Evolutionary conservation across 2,113 vertebrate species (phyloP).

Genomic region (Neogobius melanostomus): DNA sequence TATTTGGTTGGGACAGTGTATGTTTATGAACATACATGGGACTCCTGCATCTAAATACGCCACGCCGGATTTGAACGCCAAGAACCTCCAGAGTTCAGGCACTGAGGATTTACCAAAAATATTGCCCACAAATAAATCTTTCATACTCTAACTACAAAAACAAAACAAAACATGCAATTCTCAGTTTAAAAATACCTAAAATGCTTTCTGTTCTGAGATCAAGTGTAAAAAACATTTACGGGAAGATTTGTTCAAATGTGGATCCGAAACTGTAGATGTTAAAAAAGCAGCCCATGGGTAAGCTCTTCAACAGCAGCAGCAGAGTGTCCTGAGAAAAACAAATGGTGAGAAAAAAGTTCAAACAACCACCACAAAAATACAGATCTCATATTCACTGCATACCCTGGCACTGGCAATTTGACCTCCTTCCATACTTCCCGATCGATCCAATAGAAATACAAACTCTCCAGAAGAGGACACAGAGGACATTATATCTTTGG

Average conservation of each 20-base stretch:
- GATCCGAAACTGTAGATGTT: conserved; percentile 85
- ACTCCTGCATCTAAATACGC: too few relatives aligned
- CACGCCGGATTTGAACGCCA: too few relatives aligned
- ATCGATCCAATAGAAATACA: conserved; percentile 83
- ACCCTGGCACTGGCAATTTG: conserved; percentile 82
- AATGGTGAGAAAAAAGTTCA: neutral
- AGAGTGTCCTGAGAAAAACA: conserved; percentile 75
- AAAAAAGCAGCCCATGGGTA: conserved; percentile 86
- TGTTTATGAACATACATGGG: too few relatives aligned
- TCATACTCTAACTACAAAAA: too few relatives aligned
- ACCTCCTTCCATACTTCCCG: conserved; percentile 75
- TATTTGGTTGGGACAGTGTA: too few relatives aligned
- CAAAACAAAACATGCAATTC: too few relatives aligned
- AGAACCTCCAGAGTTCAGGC: too few relatives aligned
- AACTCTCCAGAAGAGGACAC: conserved; percentile 75
- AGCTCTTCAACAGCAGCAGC: conserved; percentile 82
- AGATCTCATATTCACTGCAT: neutral
- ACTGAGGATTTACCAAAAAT: too few relatives aligned
- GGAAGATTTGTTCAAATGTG: conserved; percentile 71
- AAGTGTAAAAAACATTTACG: conserved; percentile 53
- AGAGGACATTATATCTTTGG: conserved; percentile 59
- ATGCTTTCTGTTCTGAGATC: neutral
- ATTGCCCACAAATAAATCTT: too few relatives aligned
- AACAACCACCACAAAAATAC: neutral
- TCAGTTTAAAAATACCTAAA: too few relatives aligned